Conservation (phyloP, 2,797 vertebrate genomes). For the Dallia pectoralis region DNA sequence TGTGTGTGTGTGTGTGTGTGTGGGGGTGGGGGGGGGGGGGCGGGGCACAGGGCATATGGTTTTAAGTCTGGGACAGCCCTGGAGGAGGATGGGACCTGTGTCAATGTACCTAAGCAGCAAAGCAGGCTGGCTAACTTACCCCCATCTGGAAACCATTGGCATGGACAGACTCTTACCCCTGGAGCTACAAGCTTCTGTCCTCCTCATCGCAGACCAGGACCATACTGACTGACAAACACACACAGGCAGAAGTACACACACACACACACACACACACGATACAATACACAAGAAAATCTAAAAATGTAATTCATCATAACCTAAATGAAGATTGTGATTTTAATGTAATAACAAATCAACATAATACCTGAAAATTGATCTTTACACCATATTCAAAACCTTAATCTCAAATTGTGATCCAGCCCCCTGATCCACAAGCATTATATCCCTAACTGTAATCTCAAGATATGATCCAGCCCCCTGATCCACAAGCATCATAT, state of each 20-base stretch:
- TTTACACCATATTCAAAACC: no score
- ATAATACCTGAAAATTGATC: no score
- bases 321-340: no score
- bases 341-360: no score
- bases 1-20: constrained; percentile 22
- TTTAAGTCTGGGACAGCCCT: constrained; percentile 37
- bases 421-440: no score
- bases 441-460: no score
- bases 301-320: no score
- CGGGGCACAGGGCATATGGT: constrained; percentile 1
- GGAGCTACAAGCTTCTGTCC: constrained; percentile 76
- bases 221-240: constrained; percentile 12
- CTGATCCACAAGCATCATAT: no score
- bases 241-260: constrained; percentile 14
- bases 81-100: constrained; percentile 54
- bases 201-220: constrained; percentile 73
- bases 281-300: constrained; percentile 43
- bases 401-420: no score
- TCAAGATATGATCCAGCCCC: no score
- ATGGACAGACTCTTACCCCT: constrained; percentile 68
- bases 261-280: constrained; percentile 17
- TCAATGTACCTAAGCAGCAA: constrained; percentile 47
- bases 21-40: constrained; percentile 13
- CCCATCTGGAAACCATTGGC: constrained; percentile 95
- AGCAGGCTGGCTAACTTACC: constrained; percentile 79